Evolutionary conservation across 1,140 invertebrate genomes (phyloP).

Genomic region (Musca vetustissima): DNA sequence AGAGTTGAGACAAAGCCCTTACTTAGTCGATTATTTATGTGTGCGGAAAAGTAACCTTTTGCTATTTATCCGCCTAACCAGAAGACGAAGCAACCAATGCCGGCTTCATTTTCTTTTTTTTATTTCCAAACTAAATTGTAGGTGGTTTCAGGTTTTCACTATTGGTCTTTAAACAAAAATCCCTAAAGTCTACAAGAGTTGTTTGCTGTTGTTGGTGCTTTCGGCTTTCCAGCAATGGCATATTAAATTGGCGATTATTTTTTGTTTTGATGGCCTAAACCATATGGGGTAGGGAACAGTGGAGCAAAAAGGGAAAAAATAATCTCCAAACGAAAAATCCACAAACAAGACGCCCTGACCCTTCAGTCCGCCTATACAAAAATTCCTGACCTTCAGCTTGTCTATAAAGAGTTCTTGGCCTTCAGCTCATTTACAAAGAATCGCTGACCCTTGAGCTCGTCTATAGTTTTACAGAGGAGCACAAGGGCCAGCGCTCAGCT

Average conservation of each 20-base stretch:
- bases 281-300: too few species aligned
- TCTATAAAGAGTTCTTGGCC: too few species aligned
- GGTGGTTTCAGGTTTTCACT: neutral
- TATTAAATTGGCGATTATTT: constrained; percentile 13
- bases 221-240: neutral
- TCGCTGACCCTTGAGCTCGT: too few species aligned
- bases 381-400: too few species aligned
- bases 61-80: constrained; percentile 5
- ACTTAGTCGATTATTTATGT: neutral
- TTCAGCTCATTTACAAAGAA: too few species aligned
- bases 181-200: neutral
- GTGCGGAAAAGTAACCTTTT: constrained; percentile 24
- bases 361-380: too few species aligned
- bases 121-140: neutral
- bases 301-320: too few species aligned
- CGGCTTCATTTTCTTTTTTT: neutral
- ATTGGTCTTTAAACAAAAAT: neutral
- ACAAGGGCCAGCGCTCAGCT: too few species aligned
- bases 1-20: neutral
- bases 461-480: too few species aligned
- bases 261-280: neutral
- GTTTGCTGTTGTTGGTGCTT: neutral
- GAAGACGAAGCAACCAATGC: constrained; percentile 6
- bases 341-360: too few species aligned
- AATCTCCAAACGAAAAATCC: too few species aligned